phyloP scores from a whole-genome alignment of 2,797 vertebrate genomes.

The Heterohyrax brucei region DNA sequence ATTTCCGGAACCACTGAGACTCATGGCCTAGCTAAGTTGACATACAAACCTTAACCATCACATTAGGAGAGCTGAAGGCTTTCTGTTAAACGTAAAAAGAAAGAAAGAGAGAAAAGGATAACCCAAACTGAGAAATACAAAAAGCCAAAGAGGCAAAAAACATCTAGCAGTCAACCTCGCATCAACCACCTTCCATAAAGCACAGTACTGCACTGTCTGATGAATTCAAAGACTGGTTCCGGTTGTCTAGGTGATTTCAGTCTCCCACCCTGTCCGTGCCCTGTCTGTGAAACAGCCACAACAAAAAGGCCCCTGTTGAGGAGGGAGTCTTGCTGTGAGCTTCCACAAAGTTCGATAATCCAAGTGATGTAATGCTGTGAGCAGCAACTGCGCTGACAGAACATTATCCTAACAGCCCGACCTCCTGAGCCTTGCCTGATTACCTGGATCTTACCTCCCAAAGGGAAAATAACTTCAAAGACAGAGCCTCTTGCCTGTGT shows the following conservation, averaged over 20 bases:
- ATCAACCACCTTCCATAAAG: background rate
- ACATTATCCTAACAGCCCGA: slow-evolving; percentile 79
- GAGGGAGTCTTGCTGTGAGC: slow-evolving; percentile 60
- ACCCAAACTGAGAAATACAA: background rate
- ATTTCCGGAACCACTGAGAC: no score
- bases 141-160: background rate
- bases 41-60: no score
- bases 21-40: no score
- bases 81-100: background rate
- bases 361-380: slow-evolving; percentile 50
- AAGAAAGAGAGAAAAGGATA: background rate
- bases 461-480: slow-evolving; percentile 86
- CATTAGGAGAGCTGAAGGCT: background rate
- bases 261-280: background rate
- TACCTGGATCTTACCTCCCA: slow-evolving; percentile 85
- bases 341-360: slow-evolving; percentile 66
- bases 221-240: background rate
- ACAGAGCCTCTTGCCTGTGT: slow-evolving; percentile 73
- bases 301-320: slow-evolving; percentile 73
- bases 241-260: background rate
- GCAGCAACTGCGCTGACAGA: slow-evolving; percentile 55
- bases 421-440: slow-evolving; percentile 82
- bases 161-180: background rate
- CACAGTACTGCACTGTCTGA: background rate
- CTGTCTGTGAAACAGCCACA: slow-evolving; percentile 65